phyloP scores from a whole-genome alignment of 2,888 invertebrate genomes.

The Morpho helenor region DNA sequence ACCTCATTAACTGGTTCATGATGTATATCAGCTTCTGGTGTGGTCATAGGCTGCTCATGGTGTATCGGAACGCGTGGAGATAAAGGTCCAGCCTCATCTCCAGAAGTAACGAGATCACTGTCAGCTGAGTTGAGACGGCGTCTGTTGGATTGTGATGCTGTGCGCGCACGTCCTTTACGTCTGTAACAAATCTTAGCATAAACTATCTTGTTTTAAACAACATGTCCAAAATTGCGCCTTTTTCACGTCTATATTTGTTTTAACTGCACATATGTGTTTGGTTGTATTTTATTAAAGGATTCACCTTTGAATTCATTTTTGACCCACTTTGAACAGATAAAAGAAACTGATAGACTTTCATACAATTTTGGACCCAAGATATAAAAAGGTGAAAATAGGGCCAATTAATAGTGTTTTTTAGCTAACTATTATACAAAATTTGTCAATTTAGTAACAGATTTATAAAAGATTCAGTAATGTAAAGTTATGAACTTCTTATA shows the following conservation, averaged over 20 bases:
- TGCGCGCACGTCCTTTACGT: conserved; percentile 83
- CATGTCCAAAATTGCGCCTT: neutral
- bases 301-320: too few species aligned
- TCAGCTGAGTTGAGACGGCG: conserved; percentile 88
- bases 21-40: conserved; percentile 13
- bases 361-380: too few species aligned
- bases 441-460: too few species aligned
- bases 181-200: conserved; percentile 38
- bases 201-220: neutral
- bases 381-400: too few species aligned
- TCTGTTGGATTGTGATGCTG: conserved; percentile 80
- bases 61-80: conserved; percentile 51
- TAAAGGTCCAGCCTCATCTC: conserved; percentile 82
- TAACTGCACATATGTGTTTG: neutral
- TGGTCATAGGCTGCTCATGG: conserved; percentile 9
- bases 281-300: too few species aligned
- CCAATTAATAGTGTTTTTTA: too few species aligned
- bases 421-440: too few species aligned
- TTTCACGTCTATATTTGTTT: too few species aligned
- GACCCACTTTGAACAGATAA: too few species aligned
- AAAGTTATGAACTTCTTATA: too few species aligned
- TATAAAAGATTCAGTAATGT: too few species aligned
- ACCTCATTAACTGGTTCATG: conserved; percentile 39
- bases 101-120: conserved; percentile 86
- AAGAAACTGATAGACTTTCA: too few species aligned